Conservation (phyloP, 2,113 vertebrate genomes). For the Probosciger aterrimus region DNA sequence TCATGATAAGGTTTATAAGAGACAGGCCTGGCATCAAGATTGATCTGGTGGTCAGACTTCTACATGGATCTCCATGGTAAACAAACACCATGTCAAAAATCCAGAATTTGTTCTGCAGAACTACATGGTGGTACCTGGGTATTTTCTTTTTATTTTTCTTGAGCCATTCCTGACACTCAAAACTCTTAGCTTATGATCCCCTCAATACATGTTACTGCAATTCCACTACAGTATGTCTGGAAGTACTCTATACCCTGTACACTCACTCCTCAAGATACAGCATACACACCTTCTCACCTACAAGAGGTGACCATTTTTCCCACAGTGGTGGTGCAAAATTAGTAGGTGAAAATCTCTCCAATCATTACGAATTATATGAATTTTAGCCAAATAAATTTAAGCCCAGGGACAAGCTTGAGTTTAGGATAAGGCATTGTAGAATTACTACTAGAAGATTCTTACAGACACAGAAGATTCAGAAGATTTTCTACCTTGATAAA, state of each 20-base stretch:
- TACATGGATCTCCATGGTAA: neutral
- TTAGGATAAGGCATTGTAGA: neutral
- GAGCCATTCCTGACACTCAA: neutral
- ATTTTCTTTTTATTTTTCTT: neutral
- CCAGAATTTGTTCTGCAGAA: neutral
- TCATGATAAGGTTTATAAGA: neutral
- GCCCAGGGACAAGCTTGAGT: neutral
- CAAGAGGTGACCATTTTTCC: fast-evolving
- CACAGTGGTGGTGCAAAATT: neutral
- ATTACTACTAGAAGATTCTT: neutral
- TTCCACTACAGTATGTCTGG: neutral
- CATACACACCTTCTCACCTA: neutral
- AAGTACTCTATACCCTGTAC: neutral
- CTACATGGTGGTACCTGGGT: neutral
- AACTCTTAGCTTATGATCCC: neutral
- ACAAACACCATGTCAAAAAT: neutral
- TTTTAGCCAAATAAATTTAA: neutral
- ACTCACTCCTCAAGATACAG: neutral
- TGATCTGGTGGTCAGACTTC: neutral
- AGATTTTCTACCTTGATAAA: neutral
- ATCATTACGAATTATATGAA: neutral
- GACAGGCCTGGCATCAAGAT: neutral
- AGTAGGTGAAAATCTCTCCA: neutral
- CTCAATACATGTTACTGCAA: neutral
- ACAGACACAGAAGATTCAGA: neutral